phyloP scores from a whole-genome alignment of 1,140 invertebrate genomes.

The Monomorium pharaonis region DNA sequence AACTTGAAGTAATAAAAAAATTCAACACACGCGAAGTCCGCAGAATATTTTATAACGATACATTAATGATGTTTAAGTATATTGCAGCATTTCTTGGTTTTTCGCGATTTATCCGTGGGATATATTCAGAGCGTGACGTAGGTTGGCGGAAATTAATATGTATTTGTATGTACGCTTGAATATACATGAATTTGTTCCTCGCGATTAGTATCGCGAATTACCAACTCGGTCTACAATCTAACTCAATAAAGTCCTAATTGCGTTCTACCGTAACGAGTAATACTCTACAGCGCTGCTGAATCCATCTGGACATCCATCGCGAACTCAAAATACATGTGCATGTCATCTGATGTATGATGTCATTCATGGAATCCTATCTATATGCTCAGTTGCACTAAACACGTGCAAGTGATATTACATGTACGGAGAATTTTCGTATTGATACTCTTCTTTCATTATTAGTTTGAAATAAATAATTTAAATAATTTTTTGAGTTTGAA shows the following conservation, averaged over 20 bases:
- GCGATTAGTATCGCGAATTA: conserved; percentile 24
- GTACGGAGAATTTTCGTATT: not conserved
- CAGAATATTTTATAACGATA: conserved; percentile 1
- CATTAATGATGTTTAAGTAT: not conserved
- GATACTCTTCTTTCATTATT: not conserved
- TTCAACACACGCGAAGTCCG: not conserved
- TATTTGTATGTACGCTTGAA: not conserved
- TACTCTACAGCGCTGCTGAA: not conserved
- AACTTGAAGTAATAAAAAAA: not conserved
- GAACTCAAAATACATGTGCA: not conserved
- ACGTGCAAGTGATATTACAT: conserved; percentile 8
- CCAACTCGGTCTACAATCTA: not conserved
- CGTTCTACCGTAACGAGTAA: not conserved
- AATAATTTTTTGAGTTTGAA: not conserved
- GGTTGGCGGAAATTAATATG: not conserved
- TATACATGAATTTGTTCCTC: not conserved
- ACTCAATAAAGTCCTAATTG: conserved; percentile 42
- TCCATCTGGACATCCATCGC: conserved; percentile 16
- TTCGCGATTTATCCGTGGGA: not conserved
- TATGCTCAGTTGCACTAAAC: not conserved
- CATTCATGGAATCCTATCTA: conserved; percentile 31
- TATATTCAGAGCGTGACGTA: not conserved
- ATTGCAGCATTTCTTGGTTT: conserved; percentile 10
- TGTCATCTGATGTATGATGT: conserved; percentile 30
- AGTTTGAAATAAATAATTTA: too few relatives aligned